These are phyloP conservation scores for Drosophila mayaguana DNA, from an alignment of 2,888 invertebrate genomes.

Conservation along the genomic window DNA sequence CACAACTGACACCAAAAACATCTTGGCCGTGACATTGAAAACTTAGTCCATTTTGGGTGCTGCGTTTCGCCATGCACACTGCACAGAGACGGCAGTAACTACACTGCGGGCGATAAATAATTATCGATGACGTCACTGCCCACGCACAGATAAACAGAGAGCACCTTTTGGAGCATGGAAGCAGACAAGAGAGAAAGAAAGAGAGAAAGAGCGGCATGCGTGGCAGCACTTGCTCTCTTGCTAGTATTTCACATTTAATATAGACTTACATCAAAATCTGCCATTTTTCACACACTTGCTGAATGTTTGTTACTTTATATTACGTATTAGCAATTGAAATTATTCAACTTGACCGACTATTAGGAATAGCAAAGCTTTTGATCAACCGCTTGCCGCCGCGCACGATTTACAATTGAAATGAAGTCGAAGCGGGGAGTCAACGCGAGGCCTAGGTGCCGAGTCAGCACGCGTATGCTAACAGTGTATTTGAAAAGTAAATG, in stretches of 20 bases:
- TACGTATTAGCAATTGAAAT: slow-evolving; percentile 54
- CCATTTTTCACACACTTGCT: slow-evolving; percentile 53
- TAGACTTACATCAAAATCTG: slow-evolving; percentile 74
- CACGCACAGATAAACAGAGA: slow-evolving; percentile 49
- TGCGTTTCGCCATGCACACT: slow-evolving; percentile 7
- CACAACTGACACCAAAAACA: slow-evolving; percentile 5
- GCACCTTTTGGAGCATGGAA: slow-evolving; percentile 6
- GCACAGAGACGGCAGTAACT: slow-evolving; percentile 4
- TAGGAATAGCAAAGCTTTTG: slow-evolving; percentile 35
- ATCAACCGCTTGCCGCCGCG: slow-evolving; percentile 54
- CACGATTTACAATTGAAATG: slow-evolving; percentile 75
- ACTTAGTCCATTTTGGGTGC: slow-evolving; percentile 23
- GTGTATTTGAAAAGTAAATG: slow-evolving; percentile 39
- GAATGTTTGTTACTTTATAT: slow-evolving; percentile 13
- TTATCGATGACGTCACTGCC: slow-evolving; percentile 58
- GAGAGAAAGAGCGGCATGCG: slow-evolving; percentile 7
- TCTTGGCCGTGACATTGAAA: slow-evolving; percentile 46
- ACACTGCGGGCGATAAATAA: slow-evolving; percentile 5
- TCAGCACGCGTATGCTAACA: slow-evolving; percentile 47
- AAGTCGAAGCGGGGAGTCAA: slow-evolving; percentile 55
- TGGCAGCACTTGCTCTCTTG: slow-evolving; percentile 15
- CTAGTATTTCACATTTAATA: neutral
- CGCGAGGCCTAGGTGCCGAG: slow-evolving; percentile 39
- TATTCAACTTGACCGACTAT: slow-evolving; percentile 50
- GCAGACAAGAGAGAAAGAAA: neutral